These are phyloP conservation scores for Otolemur garnettii DNA, from an alignment of 2,113 vertebrate species.

Conservation along the genomic window DNA sequence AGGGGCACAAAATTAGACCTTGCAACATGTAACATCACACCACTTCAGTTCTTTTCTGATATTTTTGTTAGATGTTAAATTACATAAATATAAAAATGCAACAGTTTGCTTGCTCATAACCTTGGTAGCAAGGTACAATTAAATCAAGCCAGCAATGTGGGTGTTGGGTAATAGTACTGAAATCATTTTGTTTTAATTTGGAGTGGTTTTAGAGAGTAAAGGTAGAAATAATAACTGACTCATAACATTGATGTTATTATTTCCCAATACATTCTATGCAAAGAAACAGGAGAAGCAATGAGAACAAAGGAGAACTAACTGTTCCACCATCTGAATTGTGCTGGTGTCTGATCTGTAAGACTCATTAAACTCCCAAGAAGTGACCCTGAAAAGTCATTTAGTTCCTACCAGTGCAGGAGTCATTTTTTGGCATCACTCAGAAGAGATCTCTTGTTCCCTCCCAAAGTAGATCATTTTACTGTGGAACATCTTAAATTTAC, in stretches of 20 bases:
- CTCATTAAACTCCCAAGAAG: background rate
- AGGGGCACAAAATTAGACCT: background rate
- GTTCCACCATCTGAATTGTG: background rate
- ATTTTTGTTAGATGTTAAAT: background rate
- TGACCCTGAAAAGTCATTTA: background rate
- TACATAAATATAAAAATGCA: constrained; percentile 47
- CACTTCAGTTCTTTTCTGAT: constrained; percentile 39
- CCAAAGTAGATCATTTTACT: background rate
- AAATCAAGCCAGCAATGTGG: constrained; percentile 32
- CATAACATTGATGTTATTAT: background rate
- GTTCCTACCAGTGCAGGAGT: background rate
- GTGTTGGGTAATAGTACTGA: background rate
- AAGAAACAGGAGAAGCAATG: background rate
- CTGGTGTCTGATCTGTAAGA: background rate
- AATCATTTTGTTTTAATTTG: background rate
- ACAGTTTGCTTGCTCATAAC: constrained; percentile 38
- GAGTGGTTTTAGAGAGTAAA: background rate
- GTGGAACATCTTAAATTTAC: background rate
- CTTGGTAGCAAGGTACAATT: background rate
- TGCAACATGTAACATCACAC: background rate
- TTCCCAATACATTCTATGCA: background rate
- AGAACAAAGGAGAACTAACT: background rate
- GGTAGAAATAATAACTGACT: constrained; percentile 42
- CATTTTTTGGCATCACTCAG: background rate
- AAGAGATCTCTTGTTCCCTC: background rate